phyloP scores from a whole-genome alignment of 2,113 vertebrate species.

The Lagopus muta region DNA sequence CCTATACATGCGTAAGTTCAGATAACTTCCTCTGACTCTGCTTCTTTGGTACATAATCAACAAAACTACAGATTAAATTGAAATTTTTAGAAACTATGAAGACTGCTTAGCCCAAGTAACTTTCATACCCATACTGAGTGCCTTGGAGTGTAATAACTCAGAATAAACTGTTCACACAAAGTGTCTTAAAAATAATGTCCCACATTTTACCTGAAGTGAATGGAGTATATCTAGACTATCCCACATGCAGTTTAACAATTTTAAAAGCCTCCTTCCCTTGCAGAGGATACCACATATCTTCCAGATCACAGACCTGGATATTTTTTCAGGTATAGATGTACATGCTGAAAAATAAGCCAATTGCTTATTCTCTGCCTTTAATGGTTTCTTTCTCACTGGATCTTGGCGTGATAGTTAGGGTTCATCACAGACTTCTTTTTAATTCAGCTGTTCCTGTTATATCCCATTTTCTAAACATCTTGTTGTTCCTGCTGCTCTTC shows the following conservation, averaged over 20 bases:
- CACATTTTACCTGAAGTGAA: neutral
- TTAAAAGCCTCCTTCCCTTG: neutral
- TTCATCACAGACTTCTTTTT: neutral
- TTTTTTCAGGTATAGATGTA: neutral
- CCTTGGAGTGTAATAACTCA: neutral
- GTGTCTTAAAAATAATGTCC: neutral
- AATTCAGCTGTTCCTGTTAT: neutral
- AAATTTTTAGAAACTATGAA: neutral
- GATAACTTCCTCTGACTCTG: neutral
- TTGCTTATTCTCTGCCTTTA: neutral
- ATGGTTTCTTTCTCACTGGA: neutral
- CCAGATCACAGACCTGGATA: neutral
- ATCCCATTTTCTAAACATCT: neutral
- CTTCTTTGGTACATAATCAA: neutral
- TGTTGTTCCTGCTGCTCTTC: conserved; percentile 11
- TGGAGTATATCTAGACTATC: neutral
- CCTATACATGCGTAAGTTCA: neutral
- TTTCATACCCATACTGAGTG: neutral
- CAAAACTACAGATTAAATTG: neutral
- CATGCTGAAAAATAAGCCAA: neutral
- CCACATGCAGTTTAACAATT: neutral
- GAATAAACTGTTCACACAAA: accelerated
- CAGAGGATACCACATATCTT: neutral
- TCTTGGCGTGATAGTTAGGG: neutral
- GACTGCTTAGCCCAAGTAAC: neutral